Base-by-base conservation (phyloP, 2,888 invertebrate genomes). In the Heliconius ethilla region DNA sequence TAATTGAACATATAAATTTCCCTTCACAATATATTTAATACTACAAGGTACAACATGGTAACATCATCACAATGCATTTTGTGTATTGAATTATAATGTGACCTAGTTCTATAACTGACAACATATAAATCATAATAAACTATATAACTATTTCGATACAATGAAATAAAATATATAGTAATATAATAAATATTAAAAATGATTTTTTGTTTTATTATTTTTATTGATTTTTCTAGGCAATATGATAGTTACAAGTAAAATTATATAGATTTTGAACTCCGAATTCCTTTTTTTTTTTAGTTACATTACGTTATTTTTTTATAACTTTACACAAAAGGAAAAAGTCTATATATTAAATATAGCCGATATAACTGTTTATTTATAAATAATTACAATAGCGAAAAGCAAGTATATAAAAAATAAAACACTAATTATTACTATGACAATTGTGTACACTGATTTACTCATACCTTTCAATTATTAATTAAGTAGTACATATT, bases 21-120 rank as follows among this genome's bases (percentile, higher is more conserved):
- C 90, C 92, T 89, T 91, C 90, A 92, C 91, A 89, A 86, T 84
- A 81, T 86, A 85, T 82, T 86, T 88, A 90, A 90, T 90, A 92
- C 89, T 91, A 90, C 86, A 87, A 87, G 89, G 89, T 91, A 90
- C 89, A 87, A 82, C 83, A 87, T 84, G 86, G 86, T 63, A 69
- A 73, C 87, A 87, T 88, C 87, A 89, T 70, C 59, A 78, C 66
- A 66, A 75, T 55, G 63, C 33, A 55, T 59, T 70, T 22, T 65
- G 63, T 78, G 37, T 72, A 29, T 66, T 59, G 65, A 55, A 65
- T 51, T 37, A 27, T 62, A 65, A 66, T 51, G 37, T 37, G 67
- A 69, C 72, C 76, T 77, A 77, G 65, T 73, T 77, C 72, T 76
- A 76, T 69, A 62, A 40, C 67, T 25, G 40, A 37, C 67, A 40